A percentile compares a stretch with the other conserved stretches of the same genome.
Evolutionary conservation across 2,113 vertebrate genomes (phyloP).

Genomic region (Sylvilagus bachmani): DNA sequence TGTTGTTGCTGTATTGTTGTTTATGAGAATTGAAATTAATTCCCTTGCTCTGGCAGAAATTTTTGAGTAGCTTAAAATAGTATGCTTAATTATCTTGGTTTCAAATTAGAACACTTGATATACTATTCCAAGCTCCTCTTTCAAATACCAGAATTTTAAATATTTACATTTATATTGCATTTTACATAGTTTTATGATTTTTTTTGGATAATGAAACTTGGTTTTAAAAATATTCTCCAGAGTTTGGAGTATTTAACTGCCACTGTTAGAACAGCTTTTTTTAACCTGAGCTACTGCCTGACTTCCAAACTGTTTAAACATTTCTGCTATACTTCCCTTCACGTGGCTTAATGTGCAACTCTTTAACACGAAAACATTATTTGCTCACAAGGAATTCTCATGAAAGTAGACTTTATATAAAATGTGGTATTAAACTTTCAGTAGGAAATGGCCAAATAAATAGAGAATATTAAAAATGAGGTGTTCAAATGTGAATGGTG

Average conservation of each 20-base stretch:
- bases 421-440: conserved; percentile 61
- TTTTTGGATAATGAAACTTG: conserved; percentile 47
- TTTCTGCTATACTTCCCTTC: conserved; percentile 27
- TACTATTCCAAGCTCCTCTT: conserved; percentile 33
- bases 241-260: conserved; percentile 55
- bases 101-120: conserved; percentile 9
- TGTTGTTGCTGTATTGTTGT: background rate
- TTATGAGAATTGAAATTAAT: conserved; percentile 1
- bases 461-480: conserved; percentile 68
- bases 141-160: conserved; percentile 56
- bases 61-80: conserved; percentile 58
- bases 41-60: background rate
- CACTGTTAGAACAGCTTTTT: conserved; percentile 63
- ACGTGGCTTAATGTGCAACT: conserved; percentile 47
- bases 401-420: conserved; percentile 69
- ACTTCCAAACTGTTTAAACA: conserved; percentile 39
- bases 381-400: conserved; percentile 50
- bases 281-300: conserved; percentile 25
- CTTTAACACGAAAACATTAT: conserved; percentile 52
- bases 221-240: conserved; percentile 53
- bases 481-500: conserved; percentile 49
- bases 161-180: conserved; percentile 26
- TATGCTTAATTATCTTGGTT: conserved; percentile 17
- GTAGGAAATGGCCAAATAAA: conserved; percentile 64
- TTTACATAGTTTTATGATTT: conserved; percentile 52